phyloP scores from a whole-genome alignment of 2,113 vertebrate genomes.

The Triplophysa tibetana region DNA sequence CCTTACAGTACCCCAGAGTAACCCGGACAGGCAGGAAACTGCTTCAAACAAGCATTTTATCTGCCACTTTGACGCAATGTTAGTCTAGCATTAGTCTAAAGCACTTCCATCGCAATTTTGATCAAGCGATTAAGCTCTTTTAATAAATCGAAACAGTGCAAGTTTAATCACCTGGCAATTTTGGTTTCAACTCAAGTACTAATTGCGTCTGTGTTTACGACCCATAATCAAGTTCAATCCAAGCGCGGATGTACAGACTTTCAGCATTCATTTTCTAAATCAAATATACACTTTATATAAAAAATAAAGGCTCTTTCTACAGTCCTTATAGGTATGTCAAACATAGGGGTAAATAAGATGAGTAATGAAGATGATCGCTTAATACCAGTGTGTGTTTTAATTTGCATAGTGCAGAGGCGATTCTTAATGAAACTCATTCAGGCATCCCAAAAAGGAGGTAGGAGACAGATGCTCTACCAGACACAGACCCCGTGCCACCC shows the following conservation, averaged over 20 bases:
- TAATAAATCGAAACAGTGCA: conserved; percentile 29
- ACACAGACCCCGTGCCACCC: conserved; percentile 36
- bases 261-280: background rate
- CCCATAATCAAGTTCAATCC: conserved; percentile 25
- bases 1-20: background rate
- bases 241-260: background rate
- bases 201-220: conserved; percentile 11
- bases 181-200: conserved; percentile 26
- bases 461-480: conserved; percentile 48
- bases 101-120: background rate
- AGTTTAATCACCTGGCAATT: conserved; percentile 29
- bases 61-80: background rate
- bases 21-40: conserved; percentile 10
- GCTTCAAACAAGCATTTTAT: conserved; percentile 14
- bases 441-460: conserved; percentile 26
- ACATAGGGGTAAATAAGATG: conserved; percentile 4
- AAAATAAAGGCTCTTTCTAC: background rate
- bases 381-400: background rate
- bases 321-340: background rate
- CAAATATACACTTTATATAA: background rate
- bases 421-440: conserved; percentile 19
- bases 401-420: background rate
- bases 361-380: conserved; percentile 23
- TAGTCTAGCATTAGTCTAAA: conserved; percentile 20
- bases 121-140: conserved; percentile 30